These are phyloP conservation scores for Drosophila anomelani DNA, from an alignment of 2,888 invertebrate species.

Conservation along the genomic window DNA sequence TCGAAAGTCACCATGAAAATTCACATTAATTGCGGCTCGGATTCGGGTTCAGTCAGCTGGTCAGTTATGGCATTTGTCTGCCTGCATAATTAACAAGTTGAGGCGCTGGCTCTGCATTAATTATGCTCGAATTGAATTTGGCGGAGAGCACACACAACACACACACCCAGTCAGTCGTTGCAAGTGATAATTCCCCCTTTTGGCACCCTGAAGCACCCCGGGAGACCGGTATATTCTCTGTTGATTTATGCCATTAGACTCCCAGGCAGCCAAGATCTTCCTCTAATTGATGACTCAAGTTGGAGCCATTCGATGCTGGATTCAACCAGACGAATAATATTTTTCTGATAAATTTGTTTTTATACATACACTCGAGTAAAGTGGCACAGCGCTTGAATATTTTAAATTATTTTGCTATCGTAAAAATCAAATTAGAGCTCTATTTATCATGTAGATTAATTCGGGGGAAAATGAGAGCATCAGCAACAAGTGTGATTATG, in stretches of 20 bases:
- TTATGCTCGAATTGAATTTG: conserved; percentile 46
- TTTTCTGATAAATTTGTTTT: conserved; percentile 15
- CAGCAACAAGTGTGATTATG: conserved; percentile 1
- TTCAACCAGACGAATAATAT: conserved; percentile 8
- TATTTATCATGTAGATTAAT: conserved; percentile 1
- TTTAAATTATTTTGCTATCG: conserved; percentile 14
- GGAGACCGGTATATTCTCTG: conserved; percentile 27
- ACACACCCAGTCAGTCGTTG: background rate
- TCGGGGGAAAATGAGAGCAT: background rate
- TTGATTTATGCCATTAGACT: conserved; percentile 45
- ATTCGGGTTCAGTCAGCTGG: conserved; percentile 37
- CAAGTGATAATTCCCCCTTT: conserved; percentile 58
- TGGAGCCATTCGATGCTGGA: background rate
- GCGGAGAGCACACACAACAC: background rate
- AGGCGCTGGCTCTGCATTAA: conserved; percentile 50
- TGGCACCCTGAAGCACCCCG: conserved; percentile 31
- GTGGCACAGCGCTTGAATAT: background rate
- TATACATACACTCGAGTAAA: conserved; percentile 7
- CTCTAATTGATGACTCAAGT: conserved; percentile 56
- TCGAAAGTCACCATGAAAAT: conserved; percentile 51
- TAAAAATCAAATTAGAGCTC: conserved; percentile 15
- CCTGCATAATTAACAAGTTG: conserved; percentile 59
- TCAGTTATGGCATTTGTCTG: conserved; percentile 46
- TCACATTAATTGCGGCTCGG: conserved; percentile 62
- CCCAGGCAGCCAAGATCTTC: conserved; percentile 4